These are phyloP conservation scores for Syrista parreyssii DNA, from an alignment of 2,888 invertebrate genomes.

Conservation along the genomic window DNA sequence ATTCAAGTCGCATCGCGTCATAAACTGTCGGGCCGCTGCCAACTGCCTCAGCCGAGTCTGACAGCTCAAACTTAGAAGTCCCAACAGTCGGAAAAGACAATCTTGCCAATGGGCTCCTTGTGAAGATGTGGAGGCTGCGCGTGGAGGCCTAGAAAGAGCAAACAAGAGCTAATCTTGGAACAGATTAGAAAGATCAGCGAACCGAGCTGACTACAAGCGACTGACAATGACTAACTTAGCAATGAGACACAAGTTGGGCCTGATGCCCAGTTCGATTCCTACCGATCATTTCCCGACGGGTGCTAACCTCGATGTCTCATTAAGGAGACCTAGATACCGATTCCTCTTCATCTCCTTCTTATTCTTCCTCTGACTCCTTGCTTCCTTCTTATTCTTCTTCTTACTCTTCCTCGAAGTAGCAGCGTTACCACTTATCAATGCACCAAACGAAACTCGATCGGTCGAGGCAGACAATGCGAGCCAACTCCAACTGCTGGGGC, in stretches of 20 bases:
- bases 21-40: constrained; percentile 58
- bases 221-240: background rate
- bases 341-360: constrained; percentile 4
- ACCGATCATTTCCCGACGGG: constrained; percentile 13
- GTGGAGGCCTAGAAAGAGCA: background rate
- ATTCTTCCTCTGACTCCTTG: background rate
- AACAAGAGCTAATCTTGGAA: background rate
- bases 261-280: background rate
- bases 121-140: background rate
- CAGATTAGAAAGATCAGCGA: background rate
- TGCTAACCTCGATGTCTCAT: constrained; percentile 44
- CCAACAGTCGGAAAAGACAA: background rate
- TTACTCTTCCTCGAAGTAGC: constrained; percentile 39
- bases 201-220: background rate
- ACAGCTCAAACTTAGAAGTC: background rate
- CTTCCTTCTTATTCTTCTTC: background rate
- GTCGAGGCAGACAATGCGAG: constrained; percentile 40
- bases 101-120: background rate
- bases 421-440: constrained; percentile 54
- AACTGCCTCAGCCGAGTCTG: background rate
- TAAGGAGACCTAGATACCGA: constrained; percentile 41
- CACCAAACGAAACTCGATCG: constrained; percentile 52
- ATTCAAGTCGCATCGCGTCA: constrained; percentile 59
- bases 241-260: background rate
- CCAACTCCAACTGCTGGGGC: constrained; percentile 1